Evolutionary conservation across 2,888 invertebrate genomes (phyloP).

Genomic region (Scaptomyza parva): DNA sequence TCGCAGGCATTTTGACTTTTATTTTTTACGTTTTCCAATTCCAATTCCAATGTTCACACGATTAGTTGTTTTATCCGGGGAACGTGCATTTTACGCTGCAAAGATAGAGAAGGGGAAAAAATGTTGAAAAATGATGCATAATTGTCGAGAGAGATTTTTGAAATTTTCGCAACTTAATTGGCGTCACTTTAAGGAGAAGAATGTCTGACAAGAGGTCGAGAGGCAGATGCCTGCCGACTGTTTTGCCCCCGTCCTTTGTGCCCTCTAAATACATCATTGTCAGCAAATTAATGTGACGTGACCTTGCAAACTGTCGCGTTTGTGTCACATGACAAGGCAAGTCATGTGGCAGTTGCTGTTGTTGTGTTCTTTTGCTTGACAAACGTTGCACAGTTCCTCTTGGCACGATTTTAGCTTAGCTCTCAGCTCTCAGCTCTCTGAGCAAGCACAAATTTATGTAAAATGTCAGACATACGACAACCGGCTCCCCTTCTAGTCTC

Average conservation of each 20-base stretch:
- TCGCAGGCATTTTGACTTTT: constrained; percentile 69
- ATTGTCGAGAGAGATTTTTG: constrained; percentile 47
- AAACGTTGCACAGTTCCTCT: constrained; percentile 58
- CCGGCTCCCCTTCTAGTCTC: constrained; percentile 21
- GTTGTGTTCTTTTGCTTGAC: constrained; percentile 21
- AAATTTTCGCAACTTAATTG: constrained; percentile 65
- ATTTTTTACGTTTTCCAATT: constrained; percentile 23
- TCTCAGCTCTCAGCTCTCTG: constrained; percentile 32
- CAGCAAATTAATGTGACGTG: constrained; percentile 82
- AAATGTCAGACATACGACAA: constrained; percentile 61
- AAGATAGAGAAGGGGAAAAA: constrained; percentile 23
- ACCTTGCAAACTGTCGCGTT: constrained; percentile 81
- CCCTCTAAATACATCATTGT: constrained; percentile 76
- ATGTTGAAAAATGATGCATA: constrained; percentile 43
- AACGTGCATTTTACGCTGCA: constrained; percentile 52
- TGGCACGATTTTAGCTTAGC: constrained; percentile 49
- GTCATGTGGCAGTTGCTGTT: constrained; percentile 59
- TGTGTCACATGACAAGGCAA: constrained; percentile 70
- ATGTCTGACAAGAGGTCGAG: constrained; percentile 27
- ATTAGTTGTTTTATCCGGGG: constrained; percentile 24
- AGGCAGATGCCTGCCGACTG: constrained; percentile 2
- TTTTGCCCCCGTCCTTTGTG: constrained; percentile 8
- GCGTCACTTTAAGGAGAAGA: constrained; percentile 62
- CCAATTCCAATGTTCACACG: constrained; percentile 42
- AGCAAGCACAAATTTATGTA: constrained; percentile 76